Evolutionary conservation across 2,113 vertebrate genomes (phyloP).

Genomic region (Macaca fascicularis): DNA sequence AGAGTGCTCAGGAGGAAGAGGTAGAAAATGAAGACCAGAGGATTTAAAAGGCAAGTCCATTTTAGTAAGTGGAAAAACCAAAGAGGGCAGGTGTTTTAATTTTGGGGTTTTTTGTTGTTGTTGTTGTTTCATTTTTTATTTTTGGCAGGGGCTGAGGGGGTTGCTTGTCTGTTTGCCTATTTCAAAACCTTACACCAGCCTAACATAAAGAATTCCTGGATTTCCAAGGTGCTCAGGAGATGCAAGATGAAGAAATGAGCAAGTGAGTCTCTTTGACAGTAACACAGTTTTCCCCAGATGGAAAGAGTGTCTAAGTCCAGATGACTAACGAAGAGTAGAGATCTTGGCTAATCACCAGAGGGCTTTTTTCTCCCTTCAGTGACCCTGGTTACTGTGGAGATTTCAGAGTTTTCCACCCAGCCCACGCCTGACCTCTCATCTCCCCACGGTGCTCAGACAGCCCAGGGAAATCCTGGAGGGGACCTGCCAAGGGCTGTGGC

Average conservation of each 20-base stretch:
- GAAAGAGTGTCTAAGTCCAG: not conserved
- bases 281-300: not conserved
- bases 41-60: not conserved
- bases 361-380: not conserved
- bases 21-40: not conserved
- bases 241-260: accelerated
- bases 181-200: not conserved
- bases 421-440: conserved; percentile 57
- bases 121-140: not conserved
- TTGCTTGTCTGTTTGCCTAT: not conserved
- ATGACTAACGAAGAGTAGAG: not conserved
- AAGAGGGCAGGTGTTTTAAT: not conserved
- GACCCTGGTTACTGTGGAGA: not conserved
- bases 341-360: not conserved
- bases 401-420: not conserved
- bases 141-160: not conserved
- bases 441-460: not conserved
- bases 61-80: not conserved
- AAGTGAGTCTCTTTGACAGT: not conserved
- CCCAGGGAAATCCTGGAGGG: conserved; percentile 70
- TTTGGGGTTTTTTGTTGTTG: not conserved
- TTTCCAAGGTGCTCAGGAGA: not conserved
- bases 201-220: not conserved
- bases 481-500: conserved; percentile 28
- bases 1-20: not conserved